Base-by-base conservation (phyloP, 2,888 invertebrate genomes). In the Mylabris sibirica region DNA sequence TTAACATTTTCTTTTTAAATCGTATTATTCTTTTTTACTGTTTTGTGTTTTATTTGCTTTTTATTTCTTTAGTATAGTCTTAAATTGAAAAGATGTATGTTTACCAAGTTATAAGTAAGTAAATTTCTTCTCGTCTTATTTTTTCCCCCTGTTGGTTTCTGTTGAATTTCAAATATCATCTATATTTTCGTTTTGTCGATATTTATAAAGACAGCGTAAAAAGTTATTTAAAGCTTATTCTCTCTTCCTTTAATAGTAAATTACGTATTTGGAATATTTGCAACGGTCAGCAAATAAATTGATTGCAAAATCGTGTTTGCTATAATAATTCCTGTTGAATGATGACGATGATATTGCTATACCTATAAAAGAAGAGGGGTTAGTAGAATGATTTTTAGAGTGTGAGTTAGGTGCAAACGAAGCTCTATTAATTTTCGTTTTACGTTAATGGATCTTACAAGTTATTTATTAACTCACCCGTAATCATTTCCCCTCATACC, bases 361-460 rank as follows among this genome's bases (percentile, higher is more conserved):
- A 35, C 9, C 44, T 66, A 53, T 34, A 44, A 49, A 41, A 20
- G 38, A 61, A 44, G 26, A 60, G 61, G 60, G 59, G 49, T 26
- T 20, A 14, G 26, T 61, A n/a, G 60, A 12, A n/a, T 60, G 38
- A 38, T 61, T 34, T 22, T 41, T 60, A n/a, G n/a, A 34, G 38
- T 38, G 17, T 38, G 59, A 57, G 65, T 60, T 65, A 67, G 63
- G 59, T 70, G 72, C 68, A 66, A 64, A 68, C 71, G 73, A 71
- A 75, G 74, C 77, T 77, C 81, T 78, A 82, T 82, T 82, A 82
- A 82, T 82, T 80, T 82, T 82, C 81, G 80, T 82, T 80, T 77
- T 78, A 76, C 76, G 74, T 78, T 82, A 81, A 82, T 82, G 80
- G 79, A 79, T 80, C 81, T 80, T 79, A 77, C 75, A 79, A 78